Evolutionary conservation across 1,140 invertebrate genomes (phyloP), one percentile per base, ranked within the genome.

Genomic region (Zaprionus davidi): DNA sequence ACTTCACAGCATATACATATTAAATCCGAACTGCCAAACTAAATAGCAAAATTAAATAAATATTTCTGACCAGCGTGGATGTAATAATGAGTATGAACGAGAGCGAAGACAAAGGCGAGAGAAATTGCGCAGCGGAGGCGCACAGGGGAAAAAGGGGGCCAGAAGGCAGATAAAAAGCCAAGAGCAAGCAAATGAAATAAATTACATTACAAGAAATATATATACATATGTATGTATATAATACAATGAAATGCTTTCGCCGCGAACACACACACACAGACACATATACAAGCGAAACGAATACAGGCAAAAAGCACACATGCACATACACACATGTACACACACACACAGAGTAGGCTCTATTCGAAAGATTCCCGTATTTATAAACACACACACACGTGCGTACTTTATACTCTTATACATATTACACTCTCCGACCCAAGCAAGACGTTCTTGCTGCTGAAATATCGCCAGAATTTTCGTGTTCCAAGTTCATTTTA

Each of bases 151-250:
- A 13, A 15, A 58, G 57, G n/a, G n/a, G 20, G 26, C 17, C 3
- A 36, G 12, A 24, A 31, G 2, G 34, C 6, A 66, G 62, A 74
- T 69, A 58, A 65, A 73, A 69, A 62, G 64, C 49, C 71, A 67
- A 60, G 63, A 64, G 71, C 63, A 82, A 65, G 70, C 79, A 78
- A 82, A 82, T 82, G 76, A 82, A 83, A 83, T 83, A 83, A 82
- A 83, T 83, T 79, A 83, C 67, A 82, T 83, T 82, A 82, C 81
- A 76, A 69, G 72, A 82, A 82, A 82, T 69, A 82, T 79, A 82
- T 83, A 22, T 22, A 22, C 22, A 22, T 22, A 22, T 22, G 22
- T 22, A 22, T 22, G 22, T 22, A 22, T 22, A 71, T 79, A 83
- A 83, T 82, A 82, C 81, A 82, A 79, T 81, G 76, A 77, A 82